These are phyloP conservation scores for Caradrina clavipalpis DNA, from an alignment of 2,888 invertebrate species.

Conservation along the genomic window DNA sequence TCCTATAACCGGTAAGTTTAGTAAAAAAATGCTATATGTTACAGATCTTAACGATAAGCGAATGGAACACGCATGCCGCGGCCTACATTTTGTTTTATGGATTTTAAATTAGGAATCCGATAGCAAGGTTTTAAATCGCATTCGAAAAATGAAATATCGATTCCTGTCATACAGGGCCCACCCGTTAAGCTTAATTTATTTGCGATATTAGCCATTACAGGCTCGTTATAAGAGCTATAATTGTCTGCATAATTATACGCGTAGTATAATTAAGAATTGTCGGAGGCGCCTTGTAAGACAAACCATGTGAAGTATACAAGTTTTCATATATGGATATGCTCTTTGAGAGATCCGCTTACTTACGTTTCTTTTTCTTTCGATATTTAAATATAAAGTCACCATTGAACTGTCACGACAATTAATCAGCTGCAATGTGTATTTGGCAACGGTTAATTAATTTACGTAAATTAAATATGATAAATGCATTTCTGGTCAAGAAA, in stretches of 20 bases:
- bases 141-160: conserved; percentile 48
- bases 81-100: conserved; percentile 45
- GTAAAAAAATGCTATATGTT: conserved; percentile 40
- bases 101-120: conserved; percentile 34
- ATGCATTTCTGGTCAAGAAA: background rate
- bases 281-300: conserved; percentile 44
- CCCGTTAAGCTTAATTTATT: conserved; percentile 1
- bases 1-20: conserved; percentile 26
- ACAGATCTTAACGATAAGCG: conserved; percentile 51
- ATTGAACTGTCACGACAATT: conserved; percentile 27
- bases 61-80: conserved; percentile 51
- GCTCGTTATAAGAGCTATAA: conserved; percentile 27
- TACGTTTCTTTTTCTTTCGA: background rate
- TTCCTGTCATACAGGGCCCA: conserved; percentile 23
- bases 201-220: conserved; percentile 15
- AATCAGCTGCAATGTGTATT: conserved; percentile 7
- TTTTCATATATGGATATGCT: conserved; percentile 29
- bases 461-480: background rate
- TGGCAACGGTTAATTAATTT: conserved; percentile 1
- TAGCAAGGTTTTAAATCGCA: conserved; percentile 38
- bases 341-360: conserved; percentile 28
- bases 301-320: conserved; percentile 31
- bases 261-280: conserved; percentile 41
- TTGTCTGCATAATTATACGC: conserved; percentile 28
- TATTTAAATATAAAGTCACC: conserved; percentile 24